phyloP scores from a whole-genome alignment of 2,888 invertebrate species.

The Portevinia maculata region DNA sequence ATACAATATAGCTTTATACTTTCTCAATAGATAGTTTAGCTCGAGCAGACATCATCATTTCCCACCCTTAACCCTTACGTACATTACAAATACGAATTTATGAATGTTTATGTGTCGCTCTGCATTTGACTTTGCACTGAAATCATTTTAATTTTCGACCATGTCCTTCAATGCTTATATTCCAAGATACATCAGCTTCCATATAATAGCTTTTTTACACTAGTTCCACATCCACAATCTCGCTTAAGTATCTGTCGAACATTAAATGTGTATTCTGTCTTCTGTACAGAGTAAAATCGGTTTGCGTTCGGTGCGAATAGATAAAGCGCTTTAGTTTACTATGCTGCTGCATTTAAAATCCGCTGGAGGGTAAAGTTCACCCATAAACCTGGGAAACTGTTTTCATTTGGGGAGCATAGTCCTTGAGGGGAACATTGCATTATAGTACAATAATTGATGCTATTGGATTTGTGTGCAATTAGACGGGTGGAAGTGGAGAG shows the following conservation, averaged over 20 bases:
- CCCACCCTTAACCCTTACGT: constrained; percentile 8
- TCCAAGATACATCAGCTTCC: constrained; percentile 7
- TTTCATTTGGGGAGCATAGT: constrained; percentile 10
- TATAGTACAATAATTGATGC: constrained; percentile 69
- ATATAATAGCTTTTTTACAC: not conserved
- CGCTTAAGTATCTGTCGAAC: constrained; percentile 32
- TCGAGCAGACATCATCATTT: too few relatives aligned
- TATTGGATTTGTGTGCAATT: constrained; percentile 61
- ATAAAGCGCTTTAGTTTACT: constrained; percentile 54
- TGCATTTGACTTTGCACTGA: constrained; percentile 48
- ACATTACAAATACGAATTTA: constrained; percentile 20
- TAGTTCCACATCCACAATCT: constrained; percentile 1
- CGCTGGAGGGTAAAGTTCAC: constrained; percentile 20
- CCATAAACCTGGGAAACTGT: constrained; percentile 21
- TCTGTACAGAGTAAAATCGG: constrained; percentile 4
- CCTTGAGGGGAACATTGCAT: constrained; percentile 45
- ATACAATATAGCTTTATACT: too few relatives aligned
- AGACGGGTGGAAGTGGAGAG: constrained; percentile 3
- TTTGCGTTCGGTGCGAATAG: constrained; percentile 45
- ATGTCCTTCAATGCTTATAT: constrained; percentile 24
- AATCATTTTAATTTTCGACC: constrained; percentile 32
- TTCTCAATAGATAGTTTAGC: too few relatives aligned
- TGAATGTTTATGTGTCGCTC: constrained; percentile 1
- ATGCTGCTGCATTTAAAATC: constrained; percentile 57
- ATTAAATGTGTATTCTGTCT: constrained; percentile 1